Percentiles rank a stretch among this genome's conserved stretches.
phyloP scores from a whole-genome alignment of 2,797 vertebrate genomes.

The Sebastolobus alascanus region DNA sequence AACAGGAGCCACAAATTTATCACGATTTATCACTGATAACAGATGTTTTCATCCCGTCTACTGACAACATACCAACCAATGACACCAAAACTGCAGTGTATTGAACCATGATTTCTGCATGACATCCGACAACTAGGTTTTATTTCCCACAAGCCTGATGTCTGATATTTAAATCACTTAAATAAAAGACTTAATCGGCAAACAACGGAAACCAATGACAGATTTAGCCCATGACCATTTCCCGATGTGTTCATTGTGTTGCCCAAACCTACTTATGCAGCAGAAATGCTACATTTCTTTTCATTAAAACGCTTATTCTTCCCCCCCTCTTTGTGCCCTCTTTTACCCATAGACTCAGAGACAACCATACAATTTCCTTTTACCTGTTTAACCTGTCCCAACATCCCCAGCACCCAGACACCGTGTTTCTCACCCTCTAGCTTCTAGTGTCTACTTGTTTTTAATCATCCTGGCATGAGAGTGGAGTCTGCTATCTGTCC shows the following conservation, averaged over 20 bases:
- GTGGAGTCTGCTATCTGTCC: constrained; percentile 57
- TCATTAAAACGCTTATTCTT: not conserved
- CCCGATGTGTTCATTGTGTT: not conserved
- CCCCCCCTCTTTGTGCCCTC: not conserved
- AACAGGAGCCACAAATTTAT: not conserved
- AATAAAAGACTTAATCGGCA: not conserved
- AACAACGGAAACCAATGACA: not conserved
- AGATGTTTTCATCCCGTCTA: not conserved
- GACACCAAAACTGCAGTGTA: not conserved
- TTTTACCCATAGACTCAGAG: not conserved
- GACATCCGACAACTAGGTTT: not conserved
- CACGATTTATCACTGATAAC: not conserved
- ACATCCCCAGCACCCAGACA: constrained; percentile 19
- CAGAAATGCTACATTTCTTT: not conserved
- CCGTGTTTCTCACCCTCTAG: constrained; percentile 30
- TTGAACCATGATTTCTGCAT: not conserved
- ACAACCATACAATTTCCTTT: not conserved
- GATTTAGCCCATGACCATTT: not conserved
- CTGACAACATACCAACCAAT: not conserved
- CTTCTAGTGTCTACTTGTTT: constrained; percentile 39
- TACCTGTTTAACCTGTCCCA: not conserved
- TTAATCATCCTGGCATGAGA: constrained; percentile 43
- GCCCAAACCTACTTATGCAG: not conserved
- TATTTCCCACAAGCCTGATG: not conserved
- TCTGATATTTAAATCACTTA: not conserved